Conservation (phyloP, 2,797 vertebrate genomes). For the Eremophila alpestris region DNA sequence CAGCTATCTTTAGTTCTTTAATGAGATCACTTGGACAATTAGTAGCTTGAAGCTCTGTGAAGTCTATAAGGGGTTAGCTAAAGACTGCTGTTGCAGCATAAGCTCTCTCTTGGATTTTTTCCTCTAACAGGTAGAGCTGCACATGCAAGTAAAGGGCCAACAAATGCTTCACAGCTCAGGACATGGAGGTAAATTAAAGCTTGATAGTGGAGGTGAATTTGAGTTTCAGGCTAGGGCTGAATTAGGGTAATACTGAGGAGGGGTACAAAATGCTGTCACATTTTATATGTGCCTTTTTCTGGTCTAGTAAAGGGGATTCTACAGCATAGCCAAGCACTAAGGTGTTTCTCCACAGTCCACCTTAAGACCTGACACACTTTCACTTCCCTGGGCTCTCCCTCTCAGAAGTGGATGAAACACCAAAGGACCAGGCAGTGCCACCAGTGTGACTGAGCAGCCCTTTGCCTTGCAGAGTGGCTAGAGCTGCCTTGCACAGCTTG, state of each 20-base stretch:
- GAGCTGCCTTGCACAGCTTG: neutral
- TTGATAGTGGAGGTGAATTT: neutral
- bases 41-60: constrained; percentile 5
- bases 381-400: fast-evolving
- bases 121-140: neutral
- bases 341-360: neutral
- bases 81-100: neutral
- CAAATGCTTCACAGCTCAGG: neutral
- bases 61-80: neutral
- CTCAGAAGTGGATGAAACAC: neutral
- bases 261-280: neutral
- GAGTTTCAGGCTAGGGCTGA: neutral
- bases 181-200: neutral
- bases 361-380: neutral
- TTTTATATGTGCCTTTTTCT: neutral
- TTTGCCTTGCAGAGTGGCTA: neutral
- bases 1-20: constrained; percentile 65
- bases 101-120: neutral
- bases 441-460: neutral
- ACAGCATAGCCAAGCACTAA: neutral
- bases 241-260: neutral
- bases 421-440: neutral
- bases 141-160: neutral
- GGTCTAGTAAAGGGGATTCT: neutral
- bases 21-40: constrained; percentile 60